phyloP scores from a whole-genome alignment of 2,797 vertebrate species.

The Enteromius argenteus region DNA sequence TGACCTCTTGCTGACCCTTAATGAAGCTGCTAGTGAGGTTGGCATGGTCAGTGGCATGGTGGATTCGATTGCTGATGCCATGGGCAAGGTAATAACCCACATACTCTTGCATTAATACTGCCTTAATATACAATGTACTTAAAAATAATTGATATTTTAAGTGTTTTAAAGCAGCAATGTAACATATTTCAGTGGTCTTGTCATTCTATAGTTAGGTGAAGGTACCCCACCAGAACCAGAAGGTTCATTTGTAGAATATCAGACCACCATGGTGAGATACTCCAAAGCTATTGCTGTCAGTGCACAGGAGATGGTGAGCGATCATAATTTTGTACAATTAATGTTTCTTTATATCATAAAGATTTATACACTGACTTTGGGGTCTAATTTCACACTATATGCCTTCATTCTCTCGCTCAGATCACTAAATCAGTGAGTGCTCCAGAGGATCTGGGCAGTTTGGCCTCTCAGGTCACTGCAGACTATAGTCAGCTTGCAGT shows the following conservation, averaged over 20 bases:
- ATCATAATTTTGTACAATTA: background rate
- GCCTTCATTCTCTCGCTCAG: constrained; percentile 67
- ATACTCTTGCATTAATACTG: background rate
- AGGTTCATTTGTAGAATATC: constrained; percentile 95
- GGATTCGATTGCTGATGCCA: constrained; percentile 91
- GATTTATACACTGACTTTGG: background rate
- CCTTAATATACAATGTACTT: background rate
- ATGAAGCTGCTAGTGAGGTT: constrained; percentile 94
- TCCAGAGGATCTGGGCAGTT: constrained; percentile 93
- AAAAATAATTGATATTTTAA: background rate
- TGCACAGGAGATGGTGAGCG: constrained; percentile 96
- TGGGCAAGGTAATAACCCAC: constrained; percentile 84
- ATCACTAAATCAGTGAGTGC: constrained; percentile 98
- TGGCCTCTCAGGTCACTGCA: constrained; percentile 95
- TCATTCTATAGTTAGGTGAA: constrained; percentile 86
- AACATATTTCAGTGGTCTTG: background rate
- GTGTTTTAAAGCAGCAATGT: background rate
- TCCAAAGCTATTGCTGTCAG: constrained; percentile 96
- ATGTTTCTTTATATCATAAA: background rate
- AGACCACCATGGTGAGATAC: constrained; percentile 96
- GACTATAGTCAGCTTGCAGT: constrained; percentile 95
- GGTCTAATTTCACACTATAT: background rate
- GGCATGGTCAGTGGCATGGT: constrained; percentile 97
- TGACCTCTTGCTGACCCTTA: constrained; percentile 95
- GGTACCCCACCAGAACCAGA: constrained; percentile 91